Evolutionary conservation across 2,888 invertebrate species (phyloP), one percentile per base, ranked within the genome.

Genomic region (Notodonta ziczac): DNA sequence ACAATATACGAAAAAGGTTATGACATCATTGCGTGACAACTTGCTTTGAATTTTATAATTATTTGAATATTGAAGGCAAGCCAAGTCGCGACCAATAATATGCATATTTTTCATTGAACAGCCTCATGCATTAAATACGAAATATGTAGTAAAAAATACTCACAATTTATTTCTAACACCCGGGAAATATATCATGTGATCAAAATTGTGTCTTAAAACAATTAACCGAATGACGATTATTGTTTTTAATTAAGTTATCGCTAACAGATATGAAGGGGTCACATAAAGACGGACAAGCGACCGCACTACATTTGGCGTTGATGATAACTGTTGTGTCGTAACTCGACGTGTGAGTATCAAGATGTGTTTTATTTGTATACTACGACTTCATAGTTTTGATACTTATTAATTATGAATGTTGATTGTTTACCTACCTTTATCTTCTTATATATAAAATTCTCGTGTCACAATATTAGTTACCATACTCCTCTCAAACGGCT

Each of bases 311-410:
- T 66, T 65, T 63, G 56, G 48, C n/a, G 32, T 53, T 59, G 63
- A 69, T 73, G 61, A 64, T 60, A 71, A 77, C 74, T 76, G 24
- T 24, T 24, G 66, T 68, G 55, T 14, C 39, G 55, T 48, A 48
- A 48, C 42, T 53, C 55, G 48, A 62, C 46, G 50, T 59, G 51
- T 58, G 10, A 40, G 48, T 55, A 50, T 63, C 32, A 39, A 44
- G 40, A 59, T 57, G 65, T 63, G 56, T 61, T 51, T n/a, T 63
- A 61, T 61, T 14, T 46, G 60, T 65, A n/a, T 8, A 73, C 52
- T 52, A 3, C 59, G 70, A 65, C 12, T 12, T 5, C 56, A 6
- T 0, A 59, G 51, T 70, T 58, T 70, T 70, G 70, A 70, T 13
- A 50, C 54, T 13, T 10, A 16, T 8, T 46, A 42, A 42, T 42